Conservation (phyloP, 2,888 invertebrate genomes). For the Drosophila kanekoi region DNA sequence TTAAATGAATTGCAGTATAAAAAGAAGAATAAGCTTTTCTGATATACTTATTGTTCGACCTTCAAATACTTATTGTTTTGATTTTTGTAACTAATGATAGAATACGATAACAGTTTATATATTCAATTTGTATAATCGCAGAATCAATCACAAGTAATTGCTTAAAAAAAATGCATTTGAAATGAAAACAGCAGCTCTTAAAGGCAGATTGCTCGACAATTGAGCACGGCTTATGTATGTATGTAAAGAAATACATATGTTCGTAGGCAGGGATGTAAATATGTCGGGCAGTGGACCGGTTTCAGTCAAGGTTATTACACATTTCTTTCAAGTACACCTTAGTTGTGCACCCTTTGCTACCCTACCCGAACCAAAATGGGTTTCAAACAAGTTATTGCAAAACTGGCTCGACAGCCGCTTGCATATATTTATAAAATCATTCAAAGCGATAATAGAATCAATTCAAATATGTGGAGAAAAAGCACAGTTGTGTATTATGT, state of each 20-base stretch:
- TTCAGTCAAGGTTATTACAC: constrained; percentile 57
- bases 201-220: constrained; percentile 29
- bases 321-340: constrained; percentile 71
- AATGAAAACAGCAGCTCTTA: constrained; percentile 19
- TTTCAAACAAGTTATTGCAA: constrained; percentile 62
- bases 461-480: constrained; percentile 6
- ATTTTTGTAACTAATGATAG: not conserved
- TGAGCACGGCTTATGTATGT: constrained; percentile 9
- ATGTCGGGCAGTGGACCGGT: constrained; percentile 60
- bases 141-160: constrained; percentile 6
- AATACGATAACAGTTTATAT: not conserved
- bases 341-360: constrained; percentile 68
- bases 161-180: constrained; percentile 5
- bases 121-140: not conserved
- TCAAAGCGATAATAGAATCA: constrained; percentile 14
- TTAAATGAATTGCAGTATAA: no score
- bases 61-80: not conserved
- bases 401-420: constrained; percentile 68
- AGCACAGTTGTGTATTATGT: constrained; percentile 16
- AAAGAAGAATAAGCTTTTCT: no score
- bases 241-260: not conserved
- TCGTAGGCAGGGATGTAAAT: not conserved
- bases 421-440: constrained; percentile 53
- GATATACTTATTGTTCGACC: not conserved
- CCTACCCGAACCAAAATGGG: constrained; percentile 49